Evolutionary conservation across 2,888 invertebrate species (phyloP), one percentile per base, ranked within the genome.

Genomic region (Neoascia interrupta): DNA sequence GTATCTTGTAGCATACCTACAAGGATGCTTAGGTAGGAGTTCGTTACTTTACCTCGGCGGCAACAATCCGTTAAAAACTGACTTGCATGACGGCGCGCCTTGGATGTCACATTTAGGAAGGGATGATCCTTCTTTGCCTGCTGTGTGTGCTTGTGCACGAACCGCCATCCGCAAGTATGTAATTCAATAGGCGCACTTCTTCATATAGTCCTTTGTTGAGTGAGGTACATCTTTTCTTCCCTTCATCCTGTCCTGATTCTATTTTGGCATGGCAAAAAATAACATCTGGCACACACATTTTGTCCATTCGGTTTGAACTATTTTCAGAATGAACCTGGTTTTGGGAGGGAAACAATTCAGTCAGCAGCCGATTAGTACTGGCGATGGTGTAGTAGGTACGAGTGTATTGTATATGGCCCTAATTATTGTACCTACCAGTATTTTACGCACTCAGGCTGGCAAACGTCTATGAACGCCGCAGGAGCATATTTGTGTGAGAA

Each of bases 211-310:
- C 53, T 31, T 61, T 47, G 45, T 45, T 13, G 16, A 21, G 31
- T 16, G 18, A 43, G 18, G 10, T 49, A 36, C 54, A 41, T 36
- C 39, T 23, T 39, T 56, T 54, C 60, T 56, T 51, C 51, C 28
- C 43, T 45, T 56, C 15, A 47, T 31, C 19, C 28, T 51, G 37
- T 64, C 21, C 47, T 60, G 16, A 63, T 64, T 26, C 51, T 43
- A 10, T 21, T 21, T 15, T 16, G 6, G 16, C 23, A 68, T 5
- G 21, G 51, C 34, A 47, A 26, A 11, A n/a, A 26, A 70, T 2
- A 58, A 79, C 79, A 79, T 72, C 66, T 79, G 79, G 72, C 68
- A 56, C 53, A 56, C 79, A 73, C 51, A 76, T 76, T 75, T 70
- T 31, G 34, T 43, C 56, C 41, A 61, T 61, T 58, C 43, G 41